Evolutionary conservation across 2,797 vertebrate genomes (phyloP).

Genomic region (Acipenser oxyrinchus): DNA sequence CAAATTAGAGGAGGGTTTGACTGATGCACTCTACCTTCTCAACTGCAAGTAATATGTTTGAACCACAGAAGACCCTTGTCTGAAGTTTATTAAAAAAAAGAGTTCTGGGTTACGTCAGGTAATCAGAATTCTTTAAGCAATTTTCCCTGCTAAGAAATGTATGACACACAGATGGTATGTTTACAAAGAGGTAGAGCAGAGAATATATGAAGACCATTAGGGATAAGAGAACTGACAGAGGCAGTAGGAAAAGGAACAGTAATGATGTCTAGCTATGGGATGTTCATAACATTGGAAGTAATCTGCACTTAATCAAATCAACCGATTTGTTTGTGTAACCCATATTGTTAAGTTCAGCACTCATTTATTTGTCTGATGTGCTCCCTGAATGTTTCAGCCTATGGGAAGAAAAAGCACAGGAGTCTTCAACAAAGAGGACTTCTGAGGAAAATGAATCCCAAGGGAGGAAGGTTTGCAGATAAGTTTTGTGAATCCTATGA

Average conservation of each 20-base stretch:
- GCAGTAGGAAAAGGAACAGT: not conserved
- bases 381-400: constrained; percentile 5
- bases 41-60: too few relatives aligned
- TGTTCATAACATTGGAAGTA: constrained; percentile 3
- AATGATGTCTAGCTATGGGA: constrained; percentile 1
- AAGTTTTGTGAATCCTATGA: too few relatives aligned
- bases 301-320: constrained; percentile 14
- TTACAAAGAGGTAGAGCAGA: constrained; percentile 1
- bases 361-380: constrained; percentile 10
- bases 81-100: too few relatives aligned
- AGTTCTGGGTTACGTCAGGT: too few relatives aligned
- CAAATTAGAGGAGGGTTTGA: too few relatives aligned
- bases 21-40: too few relatives aligned
- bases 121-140: too few relatives aligned
- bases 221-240: constrained; percentile 11
- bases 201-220: constrained; percentile 15
- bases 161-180: constrained; percentile 2
- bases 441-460: too few relatives aligned
- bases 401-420: not conserved
- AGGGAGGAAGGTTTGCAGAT: too few relatives aligned
- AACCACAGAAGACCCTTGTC: too few relatives aligned
- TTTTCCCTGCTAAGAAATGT: not conserved
- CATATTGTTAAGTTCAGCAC: constrained; percentile 4
- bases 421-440: too few relatives aligned
- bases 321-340: not conserved